phyloP scores from a whole-genome alignment of 2,797 vertebrate species.

The Enteromius paludinosus region DNA sequence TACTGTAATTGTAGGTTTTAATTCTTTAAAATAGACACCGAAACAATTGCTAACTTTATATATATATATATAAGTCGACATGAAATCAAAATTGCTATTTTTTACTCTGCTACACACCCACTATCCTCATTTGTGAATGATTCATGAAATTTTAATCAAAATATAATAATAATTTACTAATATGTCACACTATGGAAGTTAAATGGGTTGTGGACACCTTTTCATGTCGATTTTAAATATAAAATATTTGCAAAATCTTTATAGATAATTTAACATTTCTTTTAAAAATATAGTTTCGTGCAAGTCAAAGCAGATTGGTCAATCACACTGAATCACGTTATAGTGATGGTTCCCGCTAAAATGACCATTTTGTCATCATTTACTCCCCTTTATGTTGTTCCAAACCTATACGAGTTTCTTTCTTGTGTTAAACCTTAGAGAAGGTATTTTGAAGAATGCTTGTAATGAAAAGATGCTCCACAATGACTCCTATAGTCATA shows the following conservation, averaged over 20 bases:
- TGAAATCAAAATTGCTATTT: not conserved
- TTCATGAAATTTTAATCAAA: not conserved
- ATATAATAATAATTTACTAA: not conserved
- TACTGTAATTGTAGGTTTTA: not conserved
- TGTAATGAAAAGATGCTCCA: not conserved
- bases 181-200: not conserved
- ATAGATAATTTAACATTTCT: not conserved
- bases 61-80: not conserved
- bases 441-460: not conserved
- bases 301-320: slow-evolving; percentile 20
- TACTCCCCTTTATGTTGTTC: not conserved
- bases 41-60: not conserved
- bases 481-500: not conserved
- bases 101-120: not conserved
- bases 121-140: not conserved
- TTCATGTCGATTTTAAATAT: not conserved
- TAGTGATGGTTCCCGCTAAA: not conserved
- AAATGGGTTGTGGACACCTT: not conserved
- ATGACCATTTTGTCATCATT: not conserved
- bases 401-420: not conserved
- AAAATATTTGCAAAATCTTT: not conserved
- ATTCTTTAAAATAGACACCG: not conserved
- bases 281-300: not conserved
- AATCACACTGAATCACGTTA: slow-evolving; percentile 23
- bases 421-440: not conserved